These are phyloP conservation scores for Discoglossus pictus DNA, from an alignment of 2,797 vertebrate species.

Conservation along the genomic window DNA sequence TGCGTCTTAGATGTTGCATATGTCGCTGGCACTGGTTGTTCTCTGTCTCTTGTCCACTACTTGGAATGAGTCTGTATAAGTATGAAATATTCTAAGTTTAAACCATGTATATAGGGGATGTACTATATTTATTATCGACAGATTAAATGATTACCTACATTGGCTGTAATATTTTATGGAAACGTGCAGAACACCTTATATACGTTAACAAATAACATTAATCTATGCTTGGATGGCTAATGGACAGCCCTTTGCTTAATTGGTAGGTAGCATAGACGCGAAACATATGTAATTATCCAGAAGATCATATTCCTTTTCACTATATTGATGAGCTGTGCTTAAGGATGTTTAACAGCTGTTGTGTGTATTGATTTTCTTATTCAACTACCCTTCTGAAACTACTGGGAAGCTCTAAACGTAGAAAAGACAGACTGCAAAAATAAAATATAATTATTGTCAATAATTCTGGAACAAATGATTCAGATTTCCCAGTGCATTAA, in stretches of 20 bases:
- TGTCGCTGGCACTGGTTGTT: too few relatives aligned
- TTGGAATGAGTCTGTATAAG: too few relatives aligned
- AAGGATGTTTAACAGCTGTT: conserved; percentile 31
- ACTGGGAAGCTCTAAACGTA: neutral
- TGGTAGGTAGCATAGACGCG: conserved; percentile 6
- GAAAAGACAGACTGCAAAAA: neutral
- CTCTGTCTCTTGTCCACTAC: too few relatives aligned
- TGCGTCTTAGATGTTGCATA: too few relatives aligned
- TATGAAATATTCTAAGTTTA: too few relatives aligned
- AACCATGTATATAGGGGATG: too few relatives aligned
- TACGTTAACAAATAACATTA: too few relatives aligned
- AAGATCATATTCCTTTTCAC: conserved; percentile 12
- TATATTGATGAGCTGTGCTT: conserved; percentile 18
- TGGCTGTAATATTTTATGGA: too few relatives aligned
- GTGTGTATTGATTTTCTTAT: conserved; percentile 28
- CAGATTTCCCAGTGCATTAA: conserved; percentile 5
- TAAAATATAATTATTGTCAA: conserved; percentile 13
- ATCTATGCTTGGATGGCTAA: too few relatives aligned
- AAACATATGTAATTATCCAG: conserved; percentile 21
- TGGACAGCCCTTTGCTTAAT: neutral
- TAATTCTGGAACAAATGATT: conserved; percentile 3
- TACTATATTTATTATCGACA: too few relatives aligned
- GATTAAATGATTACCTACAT: too few relatives aligned
- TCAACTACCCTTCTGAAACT: neutral
- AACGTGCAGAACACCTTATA: too few relatives aligned